Conservation (phyloP, 2,888 invertebrate species). For the Amphimallon solstitiale region DNA sequence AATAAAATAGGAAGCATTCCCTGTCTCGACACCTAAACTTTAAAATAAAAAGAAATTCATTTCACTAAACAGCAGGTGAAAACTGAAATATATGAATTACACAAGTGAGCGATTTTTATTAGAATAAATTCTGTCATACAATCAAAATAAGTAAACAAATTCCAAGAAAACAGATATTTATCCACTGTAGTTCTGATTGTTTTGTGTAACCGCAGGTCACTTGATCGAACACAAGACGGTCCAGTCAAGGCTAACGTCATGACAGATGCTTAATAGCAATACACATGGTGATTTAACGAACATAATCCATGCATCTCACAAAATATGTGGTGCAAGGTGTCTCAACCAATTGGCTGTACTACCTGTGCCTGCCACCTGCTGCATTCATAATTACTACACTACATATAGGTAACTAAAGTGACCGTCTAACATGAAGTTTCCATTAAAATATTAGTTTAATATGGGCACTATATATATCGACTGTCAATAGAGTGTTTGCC, state of each 20-base stretch:
- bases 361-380: constrained; percentile 54
- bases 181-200: neutral
- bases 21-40: too few species aligned
- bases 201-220: constrained; percentile 22
- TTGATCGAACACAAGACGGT: constrained; percentile 29
- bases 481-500: too few species aligned
- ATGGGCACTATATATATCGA: neutral
- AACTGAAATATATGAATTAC: constrained; percentile 7
- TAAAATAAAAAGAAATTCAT: constrained; percentile 17
- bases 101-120: neutral
- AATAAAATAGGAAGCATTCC: too few species aligned
- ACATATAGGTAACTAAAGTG: constrained; percentile 53
- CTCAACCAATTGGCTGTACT: constrained; percentile 51
- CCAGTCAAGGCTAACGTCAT: constrained; percentile 38
- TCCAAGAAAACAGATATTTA: neutral
- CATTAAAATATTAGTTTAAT: constrained; percentile 46
- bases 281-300: constrained; percentile 47
- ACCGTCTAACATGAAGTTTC: constrained; percentile 53
- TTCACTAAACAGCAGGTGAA: constrained; percentile 28
- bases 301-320: constrained; percentile 52
- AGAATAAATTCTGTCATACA: neutral
- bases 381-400: constrained; percentile 53
- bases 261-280: constrained; percentile 46
- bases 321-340: constrained; percentile 54
- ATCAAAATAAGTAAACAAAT: neutral